Conservation (phyloP, 2,113 vertebrate species). For the Rhagologus leucostigma region DNA sequence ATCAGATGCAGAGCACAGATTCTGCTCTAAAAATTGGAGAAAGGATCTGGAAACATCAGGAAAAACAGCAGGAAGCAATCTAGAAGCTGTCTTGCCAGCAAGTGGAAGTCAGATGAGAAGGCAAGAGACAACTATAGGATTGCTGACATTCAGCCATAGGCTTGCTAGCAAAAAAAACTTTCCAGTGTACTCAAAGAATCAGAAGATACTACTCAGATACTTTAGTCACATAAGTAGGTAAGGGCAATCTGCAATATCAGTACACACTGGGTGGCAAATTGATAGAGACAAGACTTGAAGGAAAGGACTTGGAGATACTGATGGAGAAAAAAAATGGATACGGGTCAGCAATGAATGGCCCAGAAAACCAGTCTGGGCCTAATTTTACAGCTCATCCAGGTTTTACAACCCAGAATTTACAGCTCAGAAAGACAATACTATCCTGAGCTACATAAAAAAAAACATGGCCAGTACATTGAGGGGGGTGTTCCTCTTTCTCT, state of each 20-base stretch:
- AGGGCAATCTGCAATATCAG: neutral
- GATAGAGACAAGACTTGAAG: neutral
- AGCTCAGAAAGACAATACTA: neutral
- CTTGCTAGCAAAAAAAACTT: neutral
- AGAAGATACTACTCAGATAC: neutral
- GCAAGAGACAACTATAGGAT: neutral
- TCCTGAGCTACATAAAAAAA: neutral
- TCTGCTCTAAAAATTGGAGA: neutral
- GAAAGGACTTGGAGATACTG: neutral
- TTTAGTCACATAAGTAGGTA: neutral
- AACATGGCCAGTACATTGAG: accelerated
- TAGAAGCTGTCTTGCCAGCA: neutral
- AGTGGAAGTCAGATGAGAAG: neutral
- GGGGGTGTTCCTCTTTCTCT: neutral
- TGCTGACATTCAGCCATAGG: neutral
- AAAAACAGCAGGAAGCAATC: neutral
- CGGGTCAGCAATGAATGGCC: accelerated
- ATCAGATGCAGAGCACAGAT: neutral
- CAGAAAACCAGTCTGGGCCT: neutral
- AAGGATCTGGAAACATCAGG: neutral
- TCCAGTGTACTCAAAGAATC: neutral
- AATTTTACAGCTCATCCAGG: neutral
- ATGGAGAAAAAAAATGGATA: neutral
- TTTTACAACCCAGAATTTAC: neutral
- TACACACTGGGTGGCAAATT: neutral